These are phyloP conservation scores for Leptopilina clavipes DNA, from an alignment of 1,140 invertebrate species.

Conservation along the genomic window DNA sequence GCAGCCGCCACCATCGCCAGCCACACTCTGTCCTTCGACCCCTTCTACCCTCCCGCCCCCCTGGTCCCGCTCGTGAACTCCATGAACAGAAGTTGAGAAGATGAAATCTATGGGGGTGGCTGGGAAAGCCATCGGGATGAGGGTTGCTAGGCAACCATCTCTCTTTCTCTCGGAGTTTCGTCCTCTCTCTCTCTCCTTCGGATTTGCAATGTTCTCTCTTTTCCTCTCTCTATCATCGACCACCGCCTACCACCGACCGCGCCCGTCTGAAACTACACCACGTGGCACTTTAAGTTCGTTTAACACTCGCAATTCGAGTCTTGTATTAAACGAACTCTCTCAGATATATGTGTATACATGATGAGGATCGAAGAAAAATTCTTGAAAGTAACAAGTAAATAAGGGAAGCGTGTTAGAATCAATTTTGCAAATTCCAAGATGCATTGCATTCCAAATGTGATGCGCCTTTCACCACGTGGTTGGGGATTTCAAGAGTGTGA, in stretches of 20 bases:
- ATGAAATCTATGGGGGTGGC: slow-evolving; percentile 57
- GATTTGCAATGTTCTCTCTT: slow-evolving; percentile 43
- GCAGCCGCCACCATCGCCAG: slow-evolving; percentile 42
- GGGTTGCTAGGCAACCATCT: slow-evolving; percentile 67
- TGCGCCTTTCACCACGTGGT: slow-evolving; percentile 3
- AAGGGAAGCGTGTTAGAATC: not conserved
- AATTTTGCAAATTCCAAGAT: slow-evolving; percentile 6
- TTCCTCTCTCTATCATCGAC: slow-evolving; percentile 54
- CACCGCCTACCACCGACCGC: slow-evolving; percentile 54
- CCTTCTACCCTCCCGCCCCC: slow-evolving; percentile 27
- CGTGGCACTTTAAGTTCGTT: slow-evolving; percentile 41
- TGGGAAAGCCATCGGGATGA: slow-evolving; percentile 57
- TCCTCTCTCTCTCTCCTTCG: slow-evolving; percentile 36
- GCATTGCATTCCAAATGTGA: not conserved
- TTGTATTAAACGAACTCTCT: slow-evolving; percentile 40
- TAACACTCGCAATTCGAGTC: slow-evolving; percentile 46
- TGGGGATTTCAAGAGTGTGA: not conserved
- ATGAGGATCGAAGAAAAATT: not conserved
- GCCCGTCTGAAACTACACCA: slow-evolving; percentile 52
- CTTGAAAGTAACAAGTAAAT: slow-evolving; percentile 22
- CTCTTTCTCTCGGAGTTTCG: slow-evolving; percentile 42
- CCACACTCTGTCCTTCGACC: slow-evolving; percentile 29
- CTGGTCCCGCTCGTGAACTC: slow-evolving; percentile 1
- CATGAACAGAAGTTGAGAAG: slow-evolving; percentile 47
- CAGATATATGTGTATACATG: not conserved